Base-by-base conservation (phyloP, 2,888 invertebrate genomes). In the Drosophila lutescens region DNA sequence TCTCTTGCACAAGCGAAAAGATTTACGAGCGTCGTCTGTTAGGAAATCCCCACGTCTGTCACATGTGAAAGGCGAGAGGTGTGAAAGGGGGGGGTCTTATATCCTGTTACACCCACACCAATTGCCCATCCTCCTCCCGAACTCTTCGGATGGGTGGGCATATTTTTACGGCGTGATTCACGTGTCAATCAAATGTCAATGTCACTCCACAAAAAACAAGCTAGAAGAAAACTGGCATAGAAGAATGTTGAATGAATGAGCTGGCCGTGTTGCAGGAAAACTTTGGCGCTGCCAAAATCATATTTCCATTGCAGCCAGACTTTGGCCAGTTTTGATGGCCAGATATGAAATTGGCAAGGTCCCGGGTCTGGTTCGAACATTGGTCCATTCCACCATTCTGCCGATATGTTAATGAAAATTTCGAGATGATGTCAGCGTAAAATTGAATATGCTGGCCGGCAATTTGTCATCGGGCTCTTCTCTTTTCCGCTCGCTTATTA, bases 181-280 rank as follows among this genome's bases (percentile, higher is more conserved):
- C 76, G 72, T 88, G 90, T 84, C 90, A 90, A 90, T 90, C 90
- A 90, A 86, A 86, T 89, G 90, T 90, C 90, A 89, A 88, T 90
- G 90, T 84, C 90, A 89, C 71, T 78, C 75, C 53, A 34, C 34
- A 59, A 65, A 56, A 65, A 66, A 44, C 8, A 13, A 47, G 32
- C 55, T 43, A 32, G 41, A 47, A 30, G 15, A 47, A 47, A 26
- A 5, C 32, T 32, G 62, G 38, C 51, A 12, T 12, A 34, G 51
- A 47, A 13, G 44, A 32, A 51, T 41, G 58, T 23, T 44, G 46
- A 63, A 53, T 58, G 53, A 66, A 66, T 56, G 56, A 41, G 55
- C 20, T 20, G 41, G 43, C 46, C 0, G 10, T 54, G 54, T 17
- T 50, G 63, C 63, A 68, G 57, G 44, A 59, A 51, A 68, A 50